These are phyloP conservation scores for Polyploca ridens DNA, from an alignment of 2,888 invertebrate genomes.

Conservation along the genomic window DNA sequence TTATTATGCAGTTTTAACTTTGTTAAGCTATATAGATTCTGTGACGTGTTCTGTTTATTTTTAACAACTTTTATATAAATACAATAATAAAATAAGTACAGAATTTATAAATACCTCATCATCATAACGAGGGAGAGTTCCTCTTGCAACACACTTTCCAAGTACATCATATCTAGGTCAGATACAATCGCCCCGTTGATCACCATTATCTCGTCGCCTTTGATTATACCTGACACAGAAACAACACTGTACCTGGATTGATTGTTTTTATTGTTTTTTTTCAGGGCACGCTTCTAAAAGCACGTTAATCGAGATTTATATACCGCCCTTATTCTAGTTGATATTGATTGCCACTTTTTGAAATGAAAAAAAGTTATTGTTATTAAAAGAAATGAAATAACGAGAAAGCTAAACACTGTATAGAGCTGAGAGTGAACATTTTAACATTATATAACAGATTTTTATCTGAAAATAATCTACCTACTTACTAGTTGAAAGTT, in stretches of 20 bases:
- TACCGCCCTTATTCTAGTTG: conserved; percentile 24
- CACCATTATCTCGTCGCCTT: conserved; percentile 99
- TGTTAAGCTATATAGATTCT: not conserved
- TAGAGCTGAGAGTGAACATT: too few relatives aligned
- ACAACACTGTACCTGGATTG: conserved; percentile 56
- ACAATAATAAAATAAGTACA: conserved; percentile 16
- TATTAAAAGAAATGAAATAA: not conserved
- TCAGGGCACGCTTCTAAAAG: conserved; percentile 31
- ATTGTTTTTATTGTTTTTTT: conserved; percentile 49
- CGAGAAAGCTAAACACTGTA: conserved; percentile 5
- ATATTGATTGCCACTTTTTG: conserved; percentile 25
- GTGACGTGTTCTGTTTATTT: not conserved
- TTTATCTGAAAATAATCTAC: too few relatives aligned
- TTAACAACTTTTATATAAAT: not conserved
- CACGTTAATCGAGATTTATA: conserved; percentile 39
- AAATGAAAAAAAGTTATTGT: conserved; percentile 8
- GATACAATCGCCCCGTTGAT: conserved; percentile 99
- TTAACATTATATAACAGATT: too few relatives aligned
- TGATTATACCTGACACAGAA: conserved; percentile 93
- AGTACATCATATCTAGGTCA: conserved; percentile 99
- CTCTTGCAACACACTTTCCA: conserved; percentile 98
- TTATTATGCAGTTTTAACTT: not conserved
- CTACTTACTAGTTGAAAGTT: not conserved
- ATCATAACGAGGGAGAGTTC: conserved; percentile 97
- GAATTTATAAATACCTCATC: conserved; percentile 88